Evolutionary conservation across 2,797 vertebrate species (phyloP), one percentile per base, ranked within the genome.

Genomic region (Hypotaenidia okinawae): DNA sequence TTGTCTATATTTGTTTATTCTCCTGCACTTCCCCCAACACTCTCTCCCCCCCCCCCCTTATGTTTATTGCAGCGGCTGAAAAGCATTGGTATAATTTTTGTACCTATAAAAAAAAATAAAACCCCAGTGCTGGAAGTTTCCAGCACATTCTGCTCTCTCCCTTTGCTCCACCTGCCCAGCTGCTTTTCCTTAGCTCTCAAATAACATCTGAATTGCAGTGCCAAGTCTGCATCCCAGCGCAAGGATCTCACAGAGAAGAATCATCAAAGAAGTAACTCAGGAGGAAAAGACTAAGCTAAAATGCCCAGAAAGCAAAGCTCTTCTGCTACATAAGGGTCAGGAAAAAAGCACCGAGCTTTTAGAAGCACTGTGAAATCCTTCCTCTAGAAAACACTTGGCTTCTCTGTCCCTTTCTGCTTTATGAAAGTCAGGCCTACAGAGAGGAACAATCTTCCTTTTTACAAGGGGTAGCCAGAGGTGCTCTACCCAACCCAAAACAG

Each of bases 111-210:
- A 94, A 85, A 89, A 27, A 52, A 27, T 14, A 47, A 19, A 47
- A 21, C 45, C 19, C 47, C 76, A 97, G 97, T 97, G 97, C 97
- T 98, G 97, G 96, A 98, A 97, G 93, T 97, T 99, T 99, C 98
- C 95, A 98, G 98, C 97, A 98, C 96, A 97, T 99, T 99, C 98
- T 95, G 32, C 87, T 96, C 68, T 90, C 23, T 51, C 62, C 54
- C n/a, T 85, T 90, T 90, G 70, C 80, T 94, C 96, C 95, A 98
- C 98, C 98, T 98, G 96, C 97, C 89, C 92, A 96, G 95, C 89
- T 95, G 80, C 95, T 83, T 95, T 92, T 74, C 93, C 61, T 22
- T 84, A 89, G 90, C 66, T 89, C 82, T 68, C 92, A 94, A 91
- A 80, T 91, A 91, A 89, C 62, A 41, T 85, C 80, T 41, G 84